Evolutionary conservation across 2,113 vertebrate genomes (phyloP), one percentile per base, ranked within the genome.

Genomic region (Calyptommatus sinebrachiatus): DNA sequence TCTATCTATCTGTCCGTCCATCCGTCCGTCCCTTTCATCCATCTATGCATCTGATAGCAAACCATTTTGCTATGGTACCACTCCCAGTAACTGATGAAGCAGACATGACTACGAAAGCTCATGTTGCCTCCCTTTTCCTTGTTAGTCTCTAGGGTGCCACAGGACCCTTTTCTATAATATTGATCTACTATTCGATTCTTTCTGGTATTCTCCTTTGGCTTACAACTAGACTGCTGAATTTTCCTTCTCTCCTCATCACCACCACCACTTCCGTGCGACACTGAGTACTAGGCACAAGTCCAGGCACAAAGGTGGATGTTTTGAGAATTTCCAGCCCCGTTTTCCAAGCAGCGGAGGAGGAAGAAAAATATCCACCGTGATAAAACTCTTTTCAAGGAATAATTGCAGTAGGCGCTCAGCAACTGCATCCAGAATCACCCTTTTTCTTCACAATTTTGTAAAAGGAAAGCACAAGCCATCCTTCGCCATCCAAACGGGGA

Each of bases 281-380:
- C 79, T 81, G 85, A 75, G 68, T 74, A 48, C 48, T 6, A 1
- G 81, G 77, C 78, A 26, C 69, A 89, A 75, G 72, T 79, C 84
- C 53, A 85, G 69, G 61, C 31, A 20, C 8, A 72, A 71, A 71
- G 31, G 71, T 9, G 8, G 35, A 53, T 76, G 77, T 73, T 78
- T 78, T 71, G 14, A 12, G 35, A 29, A 41, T 3, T 4, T 2
- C 46, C 21, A 31, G 7, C 8, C 41, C 48, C 31, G 28, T 53
- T 35, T 72, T 16, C 45, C 12, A 65, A 57, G 60, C 4, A 7
- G 4, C 41, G 24, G n/a, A 50, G 48, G 12, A 50, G 48, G 8
- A 14, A 14, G 48, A 50, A 14, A 14, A 74, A 61, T 26, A 50
- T 24, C 46, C 48, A 18, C 28, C 62, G 29, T 29, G 65, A 78